phyloP scores from a whole-genome alignment of 2,888 invertebrate species.

The Scrobipalpa costella region DNA sequence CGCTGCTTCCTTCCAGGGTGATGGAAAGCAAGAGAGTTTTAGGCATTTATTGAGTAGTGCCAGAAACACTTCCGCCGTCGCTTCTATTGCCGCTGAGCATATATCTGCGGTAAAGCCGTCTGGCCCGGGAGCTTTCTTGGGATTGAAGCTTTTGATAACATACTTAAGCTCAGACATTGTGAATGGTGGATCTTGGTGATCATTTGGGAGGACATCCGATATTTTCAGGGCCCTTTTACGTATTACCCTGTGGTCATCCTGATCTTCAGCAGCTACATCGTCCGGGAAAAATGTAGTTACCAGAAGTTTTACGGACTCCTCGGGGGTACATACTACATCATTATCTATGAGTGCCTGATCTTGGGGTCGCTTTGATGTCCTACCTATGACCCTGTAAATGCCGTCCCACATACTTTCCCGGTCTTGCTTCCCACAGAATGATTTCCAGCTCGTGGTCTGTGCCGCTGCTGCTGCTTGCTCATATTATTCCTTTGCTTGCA shows the following conservation, averaged over 20 bases:
- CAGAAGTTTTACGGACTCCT: background rate
- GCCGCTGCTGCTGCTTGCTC: background rate
- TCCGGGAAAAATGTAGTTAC: background rate
- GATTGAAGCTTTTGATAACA: background rate
- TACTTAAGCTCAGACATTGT: background rate
- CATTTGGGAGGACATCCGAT: no score
- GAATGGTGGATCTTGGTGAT: background rate
- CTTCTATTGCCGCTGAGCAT: background rate
- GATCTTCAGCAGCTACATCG: background rate
- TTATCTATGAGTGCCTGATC: background rate
- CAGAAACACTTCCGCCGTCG: background rate
- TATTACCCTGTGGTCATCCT: background rate
- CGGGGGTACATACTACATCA: background rate
- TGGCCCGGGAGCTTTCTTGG: slow-evolving; percentile 5
- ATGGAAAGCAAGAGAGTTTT: background rate
- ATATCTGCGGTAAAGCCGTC: slow-evolving; percentile 18
- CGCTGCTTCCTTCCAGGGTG: slow-evolving; percentile 2
- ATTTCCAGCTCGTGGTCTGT: slow-evolving; percentile 27
- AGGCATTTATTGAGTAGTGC: background rate
- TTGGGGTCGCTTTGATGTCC: slow-evolving; percentile 21
- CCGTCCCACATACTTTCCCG: slow-evolving; percentile 30
- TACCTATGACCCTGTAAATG: slow-evolving; percentile 25
- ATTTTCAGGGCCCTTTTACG: background rate
- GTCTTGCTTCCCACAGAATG: slow-evolving; percentile 30
- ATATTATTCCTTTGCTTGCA: slow-evolving; percentile 26